These are phyloP conservation scores for Cassiopea andromeda DNA, from an alignment of 30 jellyfish, hydroid and myxozoan species.

Conservation along the genomic window DNA sequence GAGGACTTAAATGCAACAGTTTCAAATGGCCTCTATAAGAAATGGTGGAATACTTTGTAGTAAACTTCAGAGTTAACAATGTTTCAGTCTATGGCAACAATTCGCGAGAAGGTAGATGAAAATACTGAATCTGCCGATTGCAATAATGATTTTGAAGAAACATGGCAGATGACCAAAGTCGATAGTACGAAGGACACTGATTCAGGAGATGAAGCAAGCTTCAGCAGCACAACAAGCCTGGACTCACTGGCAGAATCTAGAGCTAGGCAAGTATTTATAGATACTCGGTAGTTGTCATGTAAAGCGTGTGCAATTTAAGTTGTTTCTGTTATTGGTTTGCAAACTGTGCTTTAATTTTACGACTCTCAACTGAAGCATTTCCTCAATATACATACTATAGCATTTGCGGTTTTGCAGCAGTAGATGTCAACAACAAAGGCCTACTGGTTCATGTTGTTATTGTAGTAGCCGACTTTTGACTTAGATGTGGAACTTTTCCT, in stretches of 20 bases:
- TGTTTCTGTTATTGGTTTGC: not conserved
- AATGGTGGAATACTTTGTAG: not conserved
- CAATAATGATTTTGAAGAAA: not conserved
- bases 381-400: too few relatives aligned
- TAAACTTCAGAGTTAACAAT: not conserved
- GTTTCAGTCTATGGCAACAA: constrained; percentile 37
- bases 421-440: too few relatives aligned
- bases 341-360: not conserved
- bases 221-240: constrained; percentile 67
- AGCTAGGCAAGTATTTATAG: constrained; percentile 30
- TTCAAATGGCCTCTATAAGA: not conserved
- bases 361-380: not conserved
- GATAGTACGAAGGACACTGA: constrained; percentile 9
- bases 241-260: constrained; percentile 58
- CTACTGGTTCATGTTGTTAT: too few relatives aligned
- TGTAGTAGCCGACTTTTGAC: too few relatives aligned
- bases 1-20: not conserved
- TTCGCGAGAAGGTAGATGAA: constrained; percentile 32
- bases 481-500: too few relatives aligned
- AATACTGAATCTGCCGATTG: not conserved
- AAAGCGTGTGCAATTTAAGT: not conserved
- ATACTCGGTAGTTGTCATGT: not conserved
- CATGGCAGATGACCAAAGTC: constrained; percentile 6
- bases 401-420: too few relatives aligned
- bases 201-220: constrained; percentile 78